Base-by-base conservation (phyloP, 2,888 invertebrate genomes). In the Platerodrilus igneus region DNA sequence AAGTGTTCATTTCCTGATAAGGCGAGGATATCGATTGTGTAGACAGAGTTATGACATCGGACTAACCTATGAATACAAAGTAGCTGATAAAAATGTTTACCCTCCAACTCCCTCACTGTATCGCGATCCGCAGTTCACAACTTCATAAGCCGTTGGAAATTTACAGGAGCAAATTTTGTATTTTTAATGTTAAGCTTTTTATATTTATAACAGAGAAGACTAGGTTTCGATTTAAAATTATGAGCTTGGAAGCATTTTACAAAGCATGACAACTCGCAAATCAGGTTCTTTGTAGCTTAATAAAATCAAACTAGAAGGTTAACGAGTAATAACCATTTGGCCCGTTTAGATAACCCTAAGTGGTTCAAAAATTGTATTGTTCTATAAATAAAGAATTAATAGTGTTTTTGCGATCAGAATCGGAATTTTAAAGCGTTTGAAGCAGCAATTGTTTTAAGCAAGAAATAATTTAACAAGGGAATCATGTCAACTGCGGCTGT, bases 11-110 rank as follows among this genome's bases (percentile, higher is more conserved):
- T 62, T 62, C 59, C 62, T 60, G 64, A 64, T 64, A 65, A 63
- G 61, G 55, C 53, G 46, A 49, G 50, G 52, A 52, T 62, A 63
- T 62, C 62, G 63, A 62, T 62, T 65, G 58, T 60, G 60, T 63
- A 58, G 57, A 64, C 60, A 60, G 61, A 66, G 66, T 67, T 68
- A 66, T 66, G 67, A 67, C 64, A 65, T 64, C 59, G 60, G 56
- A 55, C 55, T 62, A 62, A 63, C 63, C 63, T 62, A 66, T 66
- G 68, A 67, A 68, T 68, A 67, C 64, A 66, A 67, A 68, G 66
- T 63, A 60, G 66, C 63, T 64, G 66, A 66, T 67, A 67, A 68
- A 67, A 67, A 66, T 67, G 64, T 67, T 66, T 65, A 66, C 63
- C 60, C 61, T 57, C 38, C 34, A 39, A 44, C 42, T 37, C 45